Percentiles rank a stretch among this genome's conserved stretches.
Conservation (phyloP, 2,113 vertebrate species). For the Onychostoma macrolepis region DNA sequence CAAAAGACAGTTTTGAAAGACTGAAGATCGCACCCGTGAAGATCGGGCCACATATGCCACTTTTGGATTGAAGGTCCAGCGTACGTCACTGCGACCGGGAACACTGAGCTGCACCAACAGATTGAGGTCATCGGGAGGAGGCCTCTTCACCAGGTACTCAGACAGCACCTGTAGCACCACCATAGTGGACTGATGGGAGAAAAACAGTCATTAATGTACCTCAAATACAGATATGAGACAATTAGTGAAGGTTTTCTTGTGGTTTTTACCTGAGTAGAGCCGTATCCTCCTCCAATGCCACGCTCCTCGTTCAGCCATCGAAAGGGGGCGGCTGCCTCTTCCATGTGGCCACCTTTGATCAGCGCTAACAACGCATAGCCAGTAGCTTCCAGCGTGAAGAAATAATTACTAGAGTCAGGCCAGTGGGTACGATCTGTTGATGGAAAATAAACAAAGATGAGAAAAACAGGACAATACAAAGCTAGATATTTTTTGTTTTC, state of each 20-base stretch:
- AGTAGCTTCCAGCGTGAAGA: conserved; percentile 73
- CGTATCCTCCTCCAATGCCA: conserved; percentile 70
- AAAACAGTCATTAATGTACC: too few species aligned
- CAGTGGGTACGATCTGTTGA: conserved; percentile 66
- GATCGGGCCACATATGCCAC: conserved; percentile 67
- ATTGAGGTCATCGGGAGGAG: conserved; percentile 49
- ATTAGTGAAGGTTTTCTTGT: background rate
- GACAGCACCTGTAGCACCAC: conserved; percentile 79
- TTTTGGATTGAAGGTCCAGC: conserved; percentile 66
- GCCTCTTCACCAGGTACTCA: conserved; percentile 66
- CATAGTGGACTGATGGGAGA: conserved; percentile 71
- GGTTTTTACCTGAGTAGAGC: conserved; percentile 76
- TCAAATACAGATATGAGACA: background rate
- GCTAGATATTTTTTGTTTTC: background rate
- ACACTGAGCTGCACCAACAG: conserved; percentile 69
- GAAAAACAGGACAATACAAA: background rate
- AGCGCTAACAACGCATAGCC: conserved; percentile 77
- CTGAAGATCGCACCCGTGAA: conserved; percentile 59
- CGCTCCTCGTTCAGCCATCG: conserved; percentile 75
- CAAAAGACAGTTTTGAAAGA: background rate
- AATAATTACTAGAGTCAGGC: conserved; percentile 59
- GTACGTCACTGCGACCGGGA: conserved; percentile 62
- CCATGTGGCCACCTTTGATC: conserved; percentile 61
- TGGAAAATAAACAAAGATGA: background rate
- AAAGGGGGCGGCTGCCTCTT: conserved; percentile 62